These are phyloP conservation scores for Chaetodon auriga DNA, from an alignment of 2,113 vertebrate genomes.

Conservation along the genomic window DNA sequence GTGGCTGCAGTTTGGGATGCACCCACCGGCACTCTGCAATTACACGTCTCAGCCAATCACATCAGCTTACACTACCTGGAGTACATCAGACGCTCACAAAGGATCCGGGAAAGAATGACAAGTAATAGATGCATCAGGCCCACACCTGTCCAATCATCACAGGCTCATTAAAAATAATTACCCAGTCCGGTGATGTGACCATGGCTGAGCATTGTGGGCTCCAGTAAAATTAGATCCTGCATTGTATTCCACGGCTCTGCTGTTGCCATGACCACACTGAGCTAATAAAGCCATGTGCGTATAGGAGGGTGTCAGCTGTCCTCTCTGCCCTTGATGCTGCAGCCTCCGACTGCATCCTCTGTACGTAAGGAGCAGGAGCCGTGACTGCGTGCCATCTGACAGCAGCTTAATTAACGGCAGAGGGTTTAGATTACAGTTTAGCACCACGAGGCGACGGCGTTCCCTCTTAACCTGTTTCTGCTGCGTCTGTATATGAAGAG, in stretches of 20 bases:
- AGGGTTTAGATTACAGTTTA: constrained; percentile 27
- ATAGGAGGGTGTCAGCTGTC: background rate
- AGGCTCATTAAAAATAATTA: constrained; percentile 31
- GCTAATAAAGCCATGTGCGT: background rate
- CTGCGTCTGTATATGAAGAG: constrained; percentile 1
- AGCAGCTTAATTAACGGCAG: constrained; percentile 42
- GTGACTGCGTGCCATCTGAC: constrained; percentile 16
- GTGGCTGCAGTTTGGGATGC: too few relatives aligned
- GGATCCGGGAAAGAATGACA: background rate
- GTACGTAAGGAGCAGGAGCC: background rate
- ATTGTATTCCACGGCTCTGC: background rate
- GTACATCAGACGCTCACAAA: background rate
- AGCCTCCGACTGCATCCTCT: background rate
- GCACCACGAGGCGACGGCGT: background rate
- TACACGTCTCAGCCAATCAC: background rate
- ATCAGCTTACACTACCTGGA: background rate
- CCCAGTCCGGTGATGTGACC: background rate
- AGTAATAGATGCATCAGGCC: background rate
- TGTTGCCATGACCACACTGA: constrained; percentile 31
- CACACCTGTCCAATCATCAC: background rate
- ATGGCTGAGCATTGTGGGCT: background rate
- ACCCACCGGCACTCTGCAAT: background rate
- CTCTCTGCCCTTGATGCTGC: constrained; percentile 29
- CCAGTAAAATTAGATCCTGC: constrained; percentile 19
- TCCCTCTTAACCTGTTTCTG: constrained; percentile 29